A percentile compares a stretch with the other conserved stretches of the same genome.
Evolutionary conservation across 64 coral and sea anemone genomes (phyloP).

Genomic region (Cladopsammia gracilis): DNA sequence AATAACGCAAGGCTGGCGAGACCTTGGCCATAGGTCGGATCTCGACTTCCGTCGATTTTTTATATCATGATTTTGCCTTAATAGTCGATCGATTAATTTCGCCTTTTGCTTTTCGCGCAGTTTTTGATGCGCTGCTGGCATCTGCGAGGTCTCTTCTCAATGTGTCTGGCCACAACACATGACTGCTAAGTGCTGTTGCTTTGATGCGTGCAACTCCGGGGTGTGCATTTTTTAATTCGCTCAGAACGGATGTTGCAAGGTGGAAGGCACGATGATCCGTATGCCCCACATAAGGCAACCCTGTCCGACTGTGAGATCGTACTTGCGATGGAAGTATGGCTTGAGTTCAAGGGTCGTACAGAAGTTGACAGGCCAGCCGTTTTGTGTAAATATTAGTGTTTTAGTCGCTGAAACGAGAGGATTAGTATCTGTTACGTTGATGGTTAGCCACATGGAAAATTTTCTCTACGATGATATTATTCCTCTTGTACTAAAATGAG

Average conservation of each 20-base stretch:
- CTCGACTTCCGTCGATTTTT: no score
- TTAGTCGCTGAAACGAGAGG: background rate
- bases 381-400: constrained; percentile 18
- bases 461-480: background rate
- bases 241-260: background rate
- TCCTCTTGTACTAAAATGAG: background rate
- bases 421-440: background rate
- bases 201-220: constrained; percentile 58
- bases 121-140: background rate
- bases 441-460: background rate
- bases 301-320: constrained; percentile 28
- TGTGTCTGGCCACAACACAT: constrained; percentile 33
- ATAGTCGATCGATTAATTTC: no score
- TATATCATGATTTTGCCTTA: no score
- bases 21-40: no score
- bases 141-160: background rate
- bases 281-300: constrained; percentile 69
- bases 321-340: constrained; percentile 24
- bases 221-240: constrained; percentile 51
- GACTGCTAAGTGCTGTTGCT: background rate
- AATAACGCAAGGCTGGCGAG: no score
- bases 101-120: no score
- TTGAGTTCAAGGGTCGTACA: constrained; percentile 8
- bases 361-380: background rate
- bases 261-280: background rate